Percentiles rank a stretch among this genome's conserved stretches.
These are phyloP conservation scores for Aricia artaxerxes DNA, from an alignment of 2,888 invertebrate genomes.

Conservation along the genomic window DNA sequence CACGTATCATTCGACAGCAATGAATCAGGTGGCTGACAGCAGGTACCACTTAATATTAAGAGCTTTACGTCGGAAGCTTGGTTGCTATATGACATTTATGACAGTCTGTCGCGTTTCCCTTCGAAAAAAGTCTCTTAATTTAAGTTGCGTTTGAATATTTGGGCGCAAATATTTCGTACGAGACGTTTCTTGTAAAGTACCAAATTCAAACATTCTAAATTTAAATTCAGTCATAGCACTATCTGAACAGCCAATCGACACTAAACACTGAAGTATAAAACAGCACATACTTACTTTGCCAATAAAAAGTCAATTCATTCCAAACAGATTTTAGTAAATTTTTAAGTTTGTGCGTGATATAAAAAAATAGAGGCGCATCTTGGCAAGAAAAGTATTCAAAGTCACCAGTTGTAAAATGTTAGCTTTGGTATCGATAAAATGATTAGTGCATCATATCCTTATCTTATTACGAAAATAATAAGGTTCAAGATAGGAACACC, in stretches of 20 bases:
- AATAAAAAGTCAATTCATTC: conserved; percentile 18
- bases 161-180: neutral
- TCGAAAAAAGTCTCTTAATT: neutral
- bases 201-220: conserved; percentile 12
- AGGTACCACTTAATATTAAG: too few species aligned
- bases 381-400: neutral
- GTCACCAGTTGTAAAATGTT: neutral
- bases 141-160: neutral
- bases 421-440: neutral
- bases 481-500: too few species aligned
- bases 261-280: conserved; percentile 27
- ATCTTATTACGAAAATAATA: too few species aligned
- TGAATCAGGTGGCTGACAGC: too few species aligned
- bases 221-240: conserved; percentile 30
- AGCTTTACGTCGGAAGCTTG: too few species aligned
- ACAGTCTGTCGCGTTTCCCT: neutral
- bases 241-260: conserved; percentile 28
- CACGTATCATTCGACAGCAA: too few species aligned
- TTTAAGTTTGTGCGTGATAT: neutral
- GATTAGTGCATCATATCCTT: too few species aligned
- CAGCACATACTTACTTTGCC: conserved; percentile 29
- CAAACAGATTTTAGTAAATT: neutral
- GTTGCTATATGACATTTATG: too few species aligned
- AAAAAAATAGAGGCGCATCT: neutral
- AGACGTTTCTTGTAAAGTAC: neutral